phyloP scores from a whole-genome alignment of 2,113 vertebrate genomes.

The Chamaea fasciata region DNA sequence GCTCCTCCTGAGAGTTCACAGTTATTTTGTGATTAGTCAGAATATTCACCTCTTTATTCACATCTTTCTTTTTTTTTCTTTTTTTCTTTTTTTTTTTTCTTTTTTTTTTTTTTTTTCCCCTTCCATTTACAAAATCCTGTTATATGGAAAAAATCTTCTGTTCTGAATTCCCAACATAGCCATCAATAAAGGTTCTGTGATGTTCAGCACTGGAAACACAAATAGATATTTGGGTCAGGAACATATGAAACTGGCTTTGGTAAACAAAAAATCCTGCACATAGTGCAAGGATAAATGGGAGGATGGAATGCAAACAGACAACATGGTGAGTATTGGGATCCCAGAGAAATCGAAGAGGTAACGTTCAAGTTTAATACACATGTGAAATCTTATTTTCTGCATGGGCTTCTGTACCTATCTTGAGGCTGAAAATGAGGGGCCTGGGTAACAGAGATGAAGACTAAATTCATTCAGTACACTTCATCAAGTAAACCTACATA shows the following conservation, averaged over 20 bases:
- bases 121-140: background rate
- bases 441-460: background rate
- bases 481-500: background rate
- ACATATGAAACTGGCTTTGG: background rate
- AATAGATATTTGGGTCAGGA: background rate
- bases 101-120: background rate
- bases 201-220: background rate
- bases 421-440: background rate
- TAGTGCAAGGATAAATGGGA: background rate
- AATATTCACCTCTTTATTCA: background rate
- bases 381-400: background rate
- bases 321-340: background rate
- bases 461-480: background rate
- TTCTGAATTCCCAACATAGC: background rate
- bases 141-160: background rate
- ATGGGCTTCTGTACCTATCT: background rate
- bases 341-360: background rate
- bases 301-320: background rate
- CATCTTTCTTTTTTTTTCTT: background rate
- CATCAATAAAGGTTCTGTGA: background rate
- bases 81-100: background rate
- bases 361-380: background rate
- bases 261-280: background rate
- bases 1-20: background rate
- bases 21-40: background rate